These are phyloP conservation scores for Mionectes olivaceus DNA, from an alignment of 2,797 vertebrate species.

Conservation along the genomic window DNA sequence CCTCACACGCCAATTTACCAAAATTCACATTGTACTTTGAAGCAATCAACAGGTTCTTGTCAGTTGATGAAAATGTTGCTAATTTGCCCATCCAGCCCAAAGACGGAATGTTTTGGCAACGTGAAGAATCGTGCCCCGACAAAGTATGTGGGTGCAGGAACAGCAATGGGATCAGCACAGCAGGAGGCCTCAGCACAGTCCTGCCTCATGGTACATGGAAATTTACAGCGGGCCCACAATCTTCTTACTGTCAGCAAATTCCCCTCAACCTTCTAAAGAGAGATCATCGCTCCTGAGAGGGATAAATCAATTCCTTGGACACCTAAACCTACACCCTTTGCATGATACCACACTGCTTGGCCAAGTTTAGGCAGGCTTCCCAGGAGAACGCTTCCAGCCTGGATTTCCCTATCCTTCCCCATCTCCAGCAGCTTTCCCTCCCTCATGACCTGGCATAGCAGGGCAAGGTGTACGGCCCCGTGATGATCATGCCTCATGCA, in stretches of 20 bases:
- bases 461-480: fast-evolving
- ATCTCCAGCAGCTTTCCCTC: not conserved
- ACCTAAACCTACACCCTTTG: not conserved
- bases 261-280: conserved; percentile 44
- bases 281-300: conserved; percentile 9
- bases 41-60: not conserved
- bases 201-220: not conserved
- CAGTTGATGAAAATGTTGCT: not conserved
- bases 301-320: not conserved
- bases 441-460: not conserved
- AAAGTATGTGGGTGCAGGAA: not conserved
- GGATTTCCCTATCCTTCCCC: not conserved
- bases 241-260: conserved; percentile 61
- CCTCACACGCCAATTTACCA: not conserved
- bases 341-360: not conserved
- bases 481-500: fast-evolving
- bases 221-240: conserved; percentile 53
- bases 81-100: not conserved
- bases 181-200: not conserved
- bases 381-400: not conserved
- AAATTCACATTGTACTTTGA: not conserved
- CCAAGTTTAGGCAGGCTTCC: not conserved
- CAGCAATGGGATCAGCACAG: not conserved
- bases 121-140: not conserved
- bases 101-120: not conserved